These are phyloP conservation scores for Thereva nobilitata DNA, from an alignment of 2,888 invertebrate genomes.

Conservation along the genomic window DNA sequence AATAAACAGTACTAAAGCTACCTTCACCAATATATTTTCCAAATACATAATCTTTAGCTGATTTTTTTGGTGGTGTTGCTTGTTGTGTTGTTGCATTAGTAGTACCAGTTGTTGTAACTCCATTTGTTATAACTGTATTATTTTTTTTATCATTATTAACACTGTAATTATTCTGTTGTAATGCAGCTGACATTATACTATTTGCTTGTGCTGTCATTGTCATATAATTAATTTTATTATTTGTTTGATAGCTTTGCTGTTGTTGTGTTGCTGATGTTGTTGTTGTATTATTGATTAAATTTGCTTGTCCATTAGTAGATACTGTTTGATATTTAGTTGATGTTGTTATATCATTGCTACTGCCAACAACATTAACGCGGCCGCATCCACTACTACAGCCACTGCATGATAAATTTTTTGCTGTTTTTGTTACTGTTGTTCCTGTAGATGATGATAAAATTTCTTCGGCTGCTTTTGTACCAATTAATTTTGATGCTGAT, in stretches of 20 bases:
- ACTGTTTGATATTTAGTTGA: slow-evolving; percentile 42
- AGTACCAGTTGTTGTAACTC: background rate
- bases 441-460: slow-evolving; percentile 39
- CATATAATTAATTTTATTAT: slow-evolving; percentile 22
- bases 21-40: slow-evolving; percentile 96
- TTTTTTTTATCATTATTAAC: background rate
- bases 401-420: background rate
- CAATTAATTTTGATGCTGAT: slow-evolving; percentile 43
- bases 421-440: slow-evolving; percentile 43
- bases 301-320: slow-evolving; percentile 25
- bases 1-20: slow-evolving; percentile 93
- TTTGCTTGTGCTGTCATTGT: background rate
- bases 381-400: too few relatives aligned
- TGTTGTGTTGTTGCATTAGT: background rate
- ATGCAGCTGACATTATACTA: background rate
- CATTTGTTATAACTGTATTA: slow-evolving; percentile 2
- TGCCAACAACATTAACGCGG: too few relatives aligned
- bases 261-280: slow-evolving; percentile 2
- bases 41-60: slow-evolving; percentile 89
- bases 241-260: slow-evolving; percentile 19
- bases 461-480: slow-evolving; percentile 36
- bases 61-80: slow-evolving; percentile 49
- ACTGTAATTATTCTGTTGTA: slow-evolving; percentile 15
- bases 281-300: slow-evolving; percentile 7
- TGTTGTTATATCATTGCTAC: slow-evolving; percentile 24